Conservation (phyloP, 2,888 invertebrate genomes). For the Drosophila emarginata region DNA sequence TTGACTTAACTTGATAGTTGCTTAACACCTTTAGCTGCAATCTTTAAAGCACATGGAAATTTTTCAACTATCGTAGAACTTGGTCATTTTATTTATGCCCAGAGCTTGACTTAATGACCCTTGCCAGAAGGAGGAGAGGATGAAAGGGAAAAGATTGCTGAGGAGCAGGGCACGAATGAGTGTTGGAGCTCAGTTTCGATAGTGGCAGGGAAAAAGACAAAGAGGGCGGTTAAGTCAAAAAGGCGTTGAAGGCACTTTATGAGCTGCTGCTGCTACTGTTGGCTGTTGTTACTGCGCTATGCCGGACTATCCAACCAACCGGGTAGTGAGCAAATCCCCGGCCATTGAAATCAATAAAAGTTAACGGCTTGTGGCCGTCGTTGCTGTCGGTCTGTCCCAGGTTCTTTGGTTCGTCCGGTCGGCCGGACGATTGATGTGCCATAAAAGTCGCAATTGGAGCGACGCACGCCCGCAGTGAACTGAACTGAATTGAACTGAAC, state of each 20-base stretch:
- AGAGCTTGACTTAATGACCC: constrained; percentile 80
- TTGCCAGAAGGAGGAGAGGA: constrained; percentile 7
- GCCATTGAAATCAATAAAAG: constrained; percentile 80
- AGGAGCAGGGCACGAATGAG: not conserved
- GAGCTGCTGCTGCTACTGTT: constrained; percentile 50
- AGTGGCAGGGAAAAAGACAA: constrained; percentile 60
- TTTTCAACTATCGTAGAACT: constrained; percentile 51
- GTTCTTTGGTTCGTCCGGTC: not conserved
- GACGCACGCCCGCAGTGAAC: constrained; percentile 67
- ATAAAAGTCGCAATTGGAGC: constrained; percentile 77
- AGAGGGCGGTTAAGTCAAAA: constrained; percentile 75
- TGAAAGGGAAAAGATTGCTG: not conserved
- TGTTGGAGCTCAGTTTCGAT: constrained; percentile 9
- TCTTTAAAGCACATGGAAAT: constrained; percentile 44
- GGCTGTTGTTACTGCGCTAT: constrained; percentile 16
- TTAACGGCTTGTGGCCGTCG: constrained; percentile 72
- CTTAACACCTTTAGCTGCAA: constrained; percentile 32
- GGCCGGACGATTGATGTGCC: constrained; percentile 72
- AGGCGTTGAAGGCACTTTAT: constrained; percentile 78
- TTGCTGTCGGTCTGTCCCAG: constrained; percentile 11
- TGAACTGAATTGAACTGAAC: constrained; percentile 9
- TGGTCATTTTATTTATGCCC: constrained; percentile 73
- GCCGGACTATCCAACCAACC: constrained; percentile 57
- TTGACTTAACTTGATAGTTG: constrained; percentile 38
- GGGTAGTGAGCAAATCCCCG: constrained; percentile 73